Evolutionary conservation across 2,113 vertebrate species (phyloP), one percentile per base, ranked within the genome.

Genomic region (Campylomormyrus tamandua): DNA sequence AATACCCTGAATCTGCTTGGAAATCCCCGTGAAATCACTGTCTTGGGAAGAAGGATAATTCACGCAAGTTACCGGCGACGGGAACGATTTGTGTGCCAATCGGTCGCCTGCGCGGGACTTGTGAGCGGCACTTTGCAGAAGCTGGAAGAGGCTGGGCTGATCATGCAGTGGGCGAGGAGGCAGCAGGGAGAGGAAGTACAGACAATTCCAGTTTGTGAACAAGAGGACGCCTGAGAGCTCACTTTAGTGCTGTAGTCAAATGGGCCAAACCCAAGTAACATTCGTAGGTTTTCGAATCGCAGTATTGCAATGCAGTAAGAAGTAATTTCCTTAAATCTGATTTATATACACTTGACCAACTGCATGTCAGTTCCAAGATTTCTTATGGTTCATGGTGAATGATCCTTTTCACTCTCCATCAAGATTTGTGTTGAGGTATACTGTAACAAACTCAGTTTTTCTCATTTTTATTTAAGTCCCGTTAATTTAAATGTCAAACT

Each of bases 1-100:
- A 89, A 84, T 58, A 50, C 89, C 50, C 50, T 89, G 83, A 89
- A 89, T 89, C 77, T 89, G 49, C 77, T 42, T 39, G 46, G 50
- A 89, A 89, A 89, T 89, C 89, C 89, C 50, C 74, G 35, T 89
- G 70, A 89, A 83, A 89, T 89, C 74, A n/a, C 62, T 21, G 88
- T 42, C 88, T 27, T 45, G 52, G 89, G 89, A 89, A 84, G 89
- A 52, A 53, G 19, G 88, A 83, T 89, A 89, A 89, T 83, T 49
- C 70, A 83, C 39, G 35, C 50, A 15, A 56, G 39, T 89, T 84
- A 58, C 89, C 52, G 46, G 21, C 15, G 3, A 58, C 13, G 21
- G 89, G 77, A 89, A 31, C 49, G 83, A 49, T 89, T 13, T 24
- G 27, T 27, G 31, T 84, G 89, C 50, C 21, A 6, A 58, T 83